A percentile compares a stretch with the other conserved stretches of the same genome.
These are phyloP conservation scores for Cheilosia scutellata DNA, from an alignment of 2,888 invertebrate genomes.

Conservation along the genomic window DNA sequence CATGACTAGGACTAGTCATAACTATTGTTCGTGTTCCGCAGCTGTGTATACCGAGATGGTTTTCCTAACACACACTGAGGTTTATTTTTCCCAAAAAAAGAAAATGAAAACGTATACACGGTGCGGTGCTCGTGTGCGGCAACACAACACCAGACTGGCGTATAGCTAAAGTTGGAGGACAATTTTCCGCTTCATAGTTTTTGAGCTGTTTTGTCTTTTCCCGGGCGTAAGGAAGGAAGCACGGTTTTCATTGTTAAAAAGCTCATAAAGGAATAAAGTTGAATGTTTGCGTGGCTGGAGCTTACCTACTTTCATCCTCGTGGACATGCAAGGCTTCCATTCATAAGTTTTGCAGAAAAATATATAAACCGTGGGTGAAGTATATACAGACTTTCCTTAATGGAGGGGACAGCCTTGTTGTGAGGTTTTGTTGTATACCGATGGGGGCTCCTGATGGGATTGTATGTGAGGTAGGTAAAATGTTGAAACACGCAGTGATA, in stretches of 20 bases:
- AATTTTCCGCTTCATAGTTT: constrained; percentile 50
- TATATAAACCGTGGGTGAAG: constrained; percentile 1
- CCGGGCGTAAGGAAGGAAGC: background rate
- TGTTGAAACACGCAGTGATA: constrained; percentile 53
- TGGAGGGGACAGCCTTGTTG: background rate
- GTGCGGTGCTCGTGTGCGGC: constrained; percentile 29
- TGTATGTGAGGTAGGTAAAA: constrained; percentile 56
- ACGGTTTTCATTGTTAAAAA: constrained; percentile 37
- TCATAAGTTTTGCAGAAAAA: constrained; percentile 46
- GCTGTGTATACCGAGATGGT: background rate
- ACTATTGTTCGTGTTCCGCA: background rate
- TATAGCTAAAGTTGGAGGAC: constrained; percentile 26
- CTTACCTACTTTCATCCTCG: constrained; percentile 7
- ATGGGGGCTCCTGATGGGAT: constrained; percentile 19
- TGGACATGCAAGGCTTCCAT: constrained; percentile 38
- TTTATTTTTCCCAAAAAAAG: constrained; percentile 10
- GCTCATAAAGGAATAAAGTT: constrained; percentile 50
- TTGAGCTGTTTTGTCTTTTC: constrained; percentile 47
- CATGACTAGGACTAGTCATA: constrained; percentile 46
- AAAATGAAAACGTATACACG: background rate
- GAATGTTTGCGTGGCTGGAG: constrained; percentile 35
- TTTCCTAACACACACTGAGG: constrained; percentile 9
- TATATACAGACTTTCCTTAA: background rate
- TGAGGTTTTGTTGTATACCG: background rate
- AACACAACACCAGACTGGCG: constrained; percentile 57